Percentiles rank a stretch among this genome's conserved stretches.
phyloP scores from a whole-genome alignment of 2,113 vertebrate genomes.

The Rhodinocichla rosea region DNA sequence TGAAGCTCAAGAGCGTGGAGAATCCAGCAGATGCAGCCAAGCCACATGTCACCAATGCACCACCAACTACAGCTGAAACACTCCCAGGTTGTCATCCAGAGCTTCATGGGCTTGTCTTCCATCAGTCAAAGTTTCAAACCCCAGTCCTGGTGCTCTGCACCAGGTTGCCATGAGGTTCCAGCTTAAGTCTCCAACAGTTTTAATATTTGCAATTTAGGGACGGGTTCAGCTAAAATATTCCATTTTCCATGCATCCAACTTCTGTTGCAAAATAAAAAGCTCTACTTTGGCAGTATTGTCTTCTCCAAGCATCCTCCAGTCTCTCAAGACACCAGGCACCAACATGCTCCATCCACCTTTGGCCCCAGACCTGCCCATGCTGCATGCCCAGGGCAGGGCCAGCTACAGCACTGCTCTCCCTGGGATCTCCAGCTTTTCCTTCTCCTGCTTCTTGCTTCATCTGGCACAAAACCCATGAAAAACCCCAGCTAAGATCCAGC shows the following conservation, averaged over 20 bases:
- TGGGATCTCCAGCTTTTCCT: neutral
- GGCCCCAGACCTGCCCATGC: neutral
- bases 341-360: accelerated
- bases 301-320: neutral
- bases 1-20: neutral
- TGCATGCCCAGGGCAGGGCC: neutral
- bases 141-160: neutral
- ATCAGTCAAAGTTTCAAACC: neutral
- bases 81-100: neutral
- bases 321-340: neutral
- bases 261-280: neutral
- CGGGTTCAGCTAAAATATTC: neutral
- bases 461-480: neutral
- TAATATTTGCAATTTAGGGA: neutral
- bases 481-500: neutral
- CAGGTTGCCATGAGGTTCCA: neutral
- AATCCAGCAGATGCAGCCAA: neutral
- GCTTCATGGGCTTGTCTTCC: accelerated
- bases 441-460: neutral
- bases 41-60: neutral
- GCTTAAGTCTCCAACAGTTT: neutral
- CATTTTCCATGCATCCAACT: neutral
- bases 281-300: neutral
- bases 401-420: neutral
- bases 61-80: neutral